Conservation (phyloP, 1,140 invertebrate species). For the Nebria ingens region DNA sequence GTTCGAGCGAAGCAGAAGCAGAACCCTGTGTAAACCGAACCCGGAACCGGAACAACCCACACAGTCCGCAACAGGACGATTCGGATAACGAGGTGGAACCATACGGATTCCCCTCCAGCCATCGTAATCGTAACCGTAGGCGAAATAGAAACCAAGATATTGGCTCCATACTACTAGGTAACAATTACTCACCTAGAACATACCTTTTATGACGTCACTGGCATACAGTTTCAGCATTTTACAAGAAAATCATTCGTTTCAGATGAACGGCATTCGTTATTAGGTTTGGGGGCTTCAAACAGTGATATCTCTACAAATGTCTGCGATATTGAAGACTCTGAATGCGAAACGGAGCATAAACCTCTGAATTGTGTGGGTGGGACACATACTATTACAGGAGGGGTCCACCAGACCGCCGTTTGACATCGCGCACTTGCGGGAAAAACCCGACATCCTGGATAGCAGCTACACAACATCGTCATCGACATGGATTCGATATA, state of each 20-base stretch:
- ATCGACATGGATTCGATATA: background rate
- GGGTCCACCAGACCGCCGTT: conserved; percentile 47
- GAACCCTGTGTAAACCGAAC: conserved; percentile 28
- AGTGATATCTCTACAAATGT: conserved; percentile 79
- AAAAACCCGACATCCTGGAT: background rate
- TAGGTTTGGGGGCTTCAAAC: conserved; percentile 57
- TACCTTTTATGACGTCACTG: too few species aligned
- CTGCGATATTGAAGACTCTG: conserved; percentile 90
- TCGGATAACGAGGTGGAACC: conserved; percentile 49
- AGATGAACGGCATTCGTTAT: conserved; percentile 65
- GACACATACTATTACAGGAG: conserved; percentile 36
- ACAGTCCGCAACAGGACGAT: conserved; percentile 29
- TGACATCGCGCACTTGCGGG: conserved; percentile 32
- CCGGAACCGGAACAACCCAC: too few species aligned
- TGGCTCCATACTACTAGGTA: conserved; percentile 32
- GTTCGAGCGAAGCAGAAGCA: conserved; percentile 43
- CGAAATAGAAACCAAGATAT: conserved; percentile 44
- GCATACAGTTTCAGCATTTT: too few species aligned
- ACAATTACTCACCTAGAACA: too few species aligned
- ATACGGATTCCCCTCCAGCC: conserved; percentile 51
- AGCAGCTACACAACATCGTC: background rate
- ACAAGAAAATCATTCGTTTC: too few species aligned
- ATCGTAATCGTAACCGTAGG: conserved; percentile 40
- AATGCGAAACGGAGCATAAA: conserved; percentile 53
- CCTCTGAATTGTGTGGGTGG: conserved; percentile 31